Base-by-base conservation (phyloP, 2,888 invertebrate species). In the Sympetrum striolatum region DNA sequence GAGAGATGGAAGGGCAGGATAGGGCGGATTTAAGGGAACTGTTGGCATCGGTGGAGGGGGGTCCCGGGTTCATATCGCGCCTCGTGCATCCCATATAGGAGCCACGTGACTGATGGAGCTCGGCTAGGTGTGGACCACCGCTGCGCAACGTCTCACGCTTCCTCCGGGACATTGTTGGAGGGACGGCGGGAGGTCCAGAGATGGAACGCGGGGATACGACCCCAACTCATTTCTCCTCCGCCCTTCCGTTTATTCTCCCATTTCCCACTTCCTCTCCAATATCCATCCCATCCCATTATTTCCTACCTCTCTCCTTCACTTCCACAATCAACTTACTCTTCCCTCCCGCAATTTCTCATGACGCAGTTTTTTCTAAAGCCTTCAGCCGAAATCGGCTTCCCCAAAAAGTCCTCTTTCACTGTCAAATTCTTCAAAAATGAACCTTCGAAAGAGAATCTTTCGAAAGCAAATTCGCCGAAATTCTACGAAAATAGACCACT, bases 121-220 rank as follows among this genome's bases (percentile, higher is more conserved):
- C 35, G 35, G 31, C 48, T 48, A 82, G 82, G 82, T 82, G 82
- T 82, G 82, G 82, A 60, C 82, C 82, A 82, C 82, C 82, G 82
- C 82, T 82, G 82, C 31, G 82, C 82, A n/a, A n/a, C 82, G 53
- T 58, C 58, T 82, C 82, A 82, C 82, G 82, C 82, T 82, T 82
- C 82, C 14, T 82, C 82, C 31, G 82, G 82, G 82, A 82, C 82
- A 82, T 82, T 82, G 82, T 82, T 82, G 82, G 14, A 35, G 58
- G 18, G 82, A 44, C 82, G 31, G 82, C 82, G 58, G 82, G 82
- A 58, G 58, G 82, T 31, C 35, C 82, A 6, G 64, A 64, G 64
- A 64, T 60, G n/a, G 18, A 60, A 60, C 60, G 60, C n/a, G n/a
- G n/a, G 60, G 60, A n/a, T 60, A n/a, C n/a, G 60, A 60, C 60